phyloP scores from a whole-genome alignment of 2,797 vertebrate species.

The Zenarchopterus dispar region DNA sequence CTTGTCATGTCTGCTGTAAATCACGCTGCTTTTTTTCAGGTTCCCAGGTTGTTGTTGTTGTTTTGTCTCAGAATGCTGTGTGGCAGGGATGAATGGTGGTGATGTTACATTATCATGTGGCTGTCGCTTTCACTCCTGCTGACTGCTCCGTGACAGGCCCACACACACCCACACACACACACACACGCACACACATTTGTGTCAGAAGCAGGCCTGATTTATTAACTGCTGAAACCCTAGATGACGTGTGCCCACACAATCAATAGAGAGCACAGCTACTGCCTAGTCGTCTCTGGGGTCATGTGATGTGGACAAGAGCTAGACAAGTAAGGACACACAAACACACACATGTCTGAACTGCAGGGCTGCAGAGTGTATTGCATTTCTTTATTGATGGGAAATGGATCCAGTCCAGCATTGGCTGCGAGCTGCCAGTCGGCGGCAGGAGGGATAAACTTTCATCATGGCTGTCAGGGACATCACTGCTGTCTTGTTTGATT shows the following conservation, averaged over 20 bases:
- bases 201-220: conserved; percentile 79
- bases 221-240: conserved; percentile 80
- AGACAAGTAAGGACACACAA: conserved; percentile 58
- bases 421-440: conserved; percentile 90
- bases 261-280: conserved; percentile 73
- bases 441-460: conserved; percentile 88
- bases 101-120: conserved; percentile 86
- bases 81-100: conserved; percentile 85
- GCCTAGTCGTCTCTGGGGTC: conserved; percentile 68
- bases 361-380: conserved; percentile 76
- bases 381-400: conserved; percentile 88
- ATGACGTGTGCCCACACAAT: conserved; percentile 80
- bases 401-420: conserved; percentile 83
- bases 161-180: conserved; percentile 66
- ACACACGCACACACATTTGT: conserved; percentile 40
- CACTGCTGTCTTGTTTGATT: conserved; percentile 93
- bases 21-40: conserved; percentile 72
- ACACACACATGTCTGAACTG: conserved; percentile 59
- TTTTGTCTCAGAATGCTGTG: conserved; percentile 81
- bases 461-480: conserved; percentile 96
- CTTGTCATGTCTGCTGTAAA: conserved; percentile 84
- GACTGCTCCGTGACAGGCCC: conserved; percentile 81
- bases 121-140: conserved; percentile 76
- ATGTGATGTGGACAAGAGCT: conserved; percentile 66
- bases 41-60: conserved; percentile 79